Evolutionary conservation across 2,888 invertebrate species (phyloP), one percentile per base, ranked within the genome.

Genomic region (Hirtodrosophila trivittata): DNA sequence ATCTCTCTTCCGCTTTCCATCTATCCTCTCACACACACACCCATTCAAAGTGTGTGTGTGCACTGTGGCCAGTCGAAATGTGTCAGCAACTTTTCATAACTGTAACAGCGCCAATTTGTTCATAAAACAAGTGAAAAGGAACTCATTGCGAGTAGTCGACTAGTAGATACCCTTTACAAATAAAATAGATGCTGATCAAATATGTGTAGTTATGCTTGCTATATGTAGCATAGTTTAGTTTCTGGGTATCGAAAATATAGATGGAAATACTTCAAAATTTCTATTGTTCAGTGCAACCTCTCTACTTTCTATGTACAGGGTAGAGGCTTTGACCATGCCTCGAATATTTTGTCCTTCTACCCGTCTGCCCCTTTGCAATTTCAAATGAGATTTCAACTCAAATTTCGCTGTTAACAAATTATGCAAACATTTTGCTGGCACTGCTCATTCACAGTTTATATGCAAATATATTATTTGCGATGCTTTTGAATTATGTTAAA

Each of bases 31-130:
- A 7, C 47, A 30, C 4, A 13, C 37, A n/a, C n/a, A n/a, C 42
- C 32, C 25, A 25, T 6, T 41, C 25, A 8, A 7, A n/a, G 21
- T 25, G 13, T 10, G 0, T 10, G 13, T 21, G 46, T 42, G 21
- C 8, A n/a, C 49, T 13, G 9, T 63, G 52, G 58, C 32, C 64
- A 46, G 54, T 60, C 55, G 69, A 68, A 80, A 75, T 75, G 66
- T 86, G 80, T 73, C 84, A 67, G 62, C 65, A 83, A 82, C 65
- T 83, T 81, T 86, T 80, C 55, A 69, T 51, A 80, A 71, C 67
- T 84, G 70, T 75, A 64, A 82, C 85, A 81, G 55, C 75, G 73
- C 68, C 85, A 83, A 75, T 86, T 86, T 84, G 82, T 75, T 66
- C 59, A 54, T 57, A 60, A 69, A 76, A 75, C 43, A 55, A 26